Evolutionary conservation across 2,888 invertebrate species (phyloP), one percentile per base, ranked within the genome.

Genomic region (Nomada flava): DNA sequence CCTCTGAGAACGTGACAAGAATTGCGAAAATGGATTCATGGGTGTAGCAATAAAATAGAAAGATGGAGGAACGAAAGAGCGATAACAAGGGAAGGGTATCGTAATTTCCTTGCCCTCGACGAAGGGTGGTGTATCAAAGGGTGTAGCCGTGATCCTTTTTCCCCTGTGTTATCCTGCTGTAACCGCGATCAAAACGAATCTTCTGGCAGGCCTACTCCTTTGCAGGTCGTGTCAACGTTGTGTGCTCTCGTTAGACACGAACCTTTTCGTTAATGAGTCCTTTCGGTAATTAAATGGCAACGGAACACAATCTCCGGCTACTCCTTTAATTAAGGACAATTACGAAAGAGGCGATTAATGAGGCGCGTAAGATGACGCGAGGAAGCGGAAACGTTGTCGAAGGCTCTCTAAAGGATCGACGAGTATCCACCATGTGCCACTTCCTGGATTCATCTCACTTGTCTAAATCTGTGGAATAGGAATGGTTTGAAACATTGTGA

Each of bases 301-400:
- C 82, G 79, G 80, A 59, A 82, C 78, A 76, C 88, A 88, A 85
- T 86, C 85, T 80, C 84, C 76, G 76, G 77, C 55, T 80, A 79
- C 83, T 80, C 83, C 84, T 86, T 82, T 88, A 89, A 89, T 89
- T 89, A 88, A 84, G 82, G 86, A 82, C 88, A 88, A 88, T 89
- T 89, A 89, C 65, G 84, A 76, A 79, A 73, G 80, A 74, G 76
- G 72, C 78, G 86, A 89, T 89, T 88, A 89, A 7, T 76, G 86
- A 62, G 52, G 78, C 77, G 69, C 62, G 69, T 68, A 84, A 82
- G 83, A 86, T 84, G 88, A 87, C 75, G 70, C 76, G 82, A 67
- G 79, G 70, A 64, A 57, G 70, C 78, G 80, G 70, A 83, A 72
- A 86, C 83, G 68, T 73, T 42, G 76, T 47, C 57, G 83, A 74